phyloP scores from a whole-genome alignment of 1,140 invertebrate genomes.

The Lamellibrachia luymesi region DNA sequence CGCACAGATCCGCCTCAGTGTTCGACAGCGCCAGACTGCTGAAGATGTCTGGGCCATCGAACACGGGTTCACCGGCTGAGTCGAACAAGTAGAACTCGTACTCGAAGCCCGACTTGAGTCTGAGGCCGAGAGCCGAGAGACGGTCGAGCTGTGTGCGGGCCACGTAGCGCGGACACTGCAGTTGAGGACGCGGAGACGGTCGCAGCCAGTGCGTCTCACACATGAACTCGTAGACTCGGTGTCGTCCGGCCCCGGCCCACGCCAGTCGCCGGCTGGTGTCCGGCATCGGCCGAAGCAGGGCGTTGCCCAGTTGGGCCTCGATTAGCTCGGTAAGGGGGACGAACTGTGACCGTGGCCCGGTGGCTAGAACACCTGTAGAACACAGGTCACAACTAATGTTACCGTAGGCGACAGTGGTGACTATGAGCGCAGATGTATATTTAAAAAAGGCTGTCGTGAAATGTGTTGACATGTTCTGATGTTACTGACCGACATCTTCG shows the following conservation, averaged over 20 bases:
- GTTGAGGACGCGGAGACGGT: background rate
- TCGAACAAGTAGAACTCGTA: background rate
- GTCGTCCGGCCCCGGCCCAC: conserved; percentile 3
- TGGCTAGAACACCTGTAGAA: no score
- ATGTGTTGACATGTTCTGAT: no score
- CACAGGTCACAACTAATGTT: no score
- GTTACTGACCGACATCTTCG: no score
- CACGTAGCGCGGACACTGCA: conserved; percentile 21
- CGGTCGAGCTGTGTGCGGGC: conserved; percentile 14
- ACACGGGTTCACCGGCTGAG: background rate
- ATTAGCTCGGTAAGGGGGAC: no score
- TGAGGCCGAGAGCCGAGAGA: background rate
- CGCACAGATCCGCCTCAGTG: conserved; percentile 11
- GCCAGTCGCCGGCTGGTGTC: background rate
- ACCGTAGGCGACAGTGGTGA: no score
- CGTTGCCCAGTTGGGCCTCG: no score
- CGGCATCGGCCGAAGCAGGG: no score
- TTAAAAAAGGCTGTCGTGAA: no score
- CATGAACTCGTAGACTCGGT: conserved; percentile 17
- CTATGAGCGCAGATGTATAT: no score
- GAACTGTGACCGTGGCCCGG: no score
- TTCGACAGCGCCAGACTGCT: background rate
- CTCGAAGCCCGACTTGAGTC: background rate
- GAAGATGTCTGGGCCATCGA: conserved; percentile 3
- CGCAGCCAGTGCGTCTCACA: conserved; percentile 15